A percentile compares a stretch with the other conserved stretches of the same genome.
Conservation (phyloP, 1,140 invertebrate genomes). For the Pectinophora gossypiella region DNA sequence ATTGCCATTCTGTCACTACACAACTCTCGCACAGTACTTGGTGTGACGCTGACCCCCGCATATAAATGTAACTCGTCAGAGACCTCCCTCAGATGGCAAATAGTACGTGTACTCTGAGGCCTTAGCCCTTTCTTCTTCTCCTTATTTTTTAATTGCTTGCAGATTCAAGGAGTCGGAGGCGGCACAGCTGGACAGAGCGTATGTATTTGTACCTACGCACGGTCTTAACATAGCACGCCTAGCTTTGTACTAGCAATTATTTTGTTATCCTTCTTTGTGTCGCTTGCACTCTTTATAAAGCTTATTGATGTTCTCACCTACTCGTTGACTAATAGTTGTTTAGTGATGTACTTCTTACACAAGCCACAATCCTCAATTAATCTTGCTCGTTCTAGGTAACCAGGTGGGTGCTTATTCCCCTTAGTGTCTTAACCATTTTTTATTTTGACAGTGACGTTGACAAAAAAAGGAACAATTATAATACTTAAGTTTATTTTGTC, state of each 20-base stretch:
- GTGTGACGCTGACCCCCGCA: slow-evolving; percentile 47
- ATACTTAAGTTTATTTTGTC: too few relatives aligned
- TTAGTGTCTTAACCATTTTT: too few relatives aligned
- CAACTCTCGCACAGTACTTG: slow-evolving; percentile 46
- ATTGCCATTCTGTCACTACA: slow-evolving; percentile 48
- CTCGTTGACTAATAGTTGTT: too few relatives aligned
- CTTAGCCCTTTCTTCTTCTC: slow-evolving; percentile 70
- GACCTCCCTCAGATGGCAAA: slow-evolving; percentile 46
- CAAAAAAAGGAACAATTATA: too few relatives aligned
- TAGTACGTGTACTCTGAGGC: slow-evolving; percentile 36
- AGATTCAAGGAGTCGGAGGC: slow-evolving; percentile 93
- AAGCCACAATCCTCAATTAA: too few relatives aligned
- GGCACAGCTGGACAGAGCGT: slow-evolving; percentile 89
- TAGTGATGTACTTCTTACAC: too few relatives aligned
- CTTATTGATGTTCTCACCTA: background rate
- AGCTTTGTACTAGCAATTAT: background rate
- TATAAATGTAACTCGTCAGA: slow-evolving; percentile 19
- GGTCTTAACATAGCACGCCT: slow-evolving; percentile 11
- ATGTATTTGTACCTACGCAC: slow-evolving; percentile 78
- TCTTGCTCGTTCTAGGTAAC: too few relatives aligned
- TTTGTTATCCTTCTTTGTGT: background rate
- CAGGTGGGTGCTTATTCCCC: too few relatives aligned
- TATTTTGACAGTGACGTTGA: too few relatives aligned
- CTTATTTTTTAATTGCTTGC: slow-evolving; percentile 81
- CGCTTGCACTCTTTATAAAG: background rate